These are phyloP conservation scores for Cotesia typhae DNA, from an alignment of 1,140 invertebrate genomes.

Conservation along the genomic window DNA sequence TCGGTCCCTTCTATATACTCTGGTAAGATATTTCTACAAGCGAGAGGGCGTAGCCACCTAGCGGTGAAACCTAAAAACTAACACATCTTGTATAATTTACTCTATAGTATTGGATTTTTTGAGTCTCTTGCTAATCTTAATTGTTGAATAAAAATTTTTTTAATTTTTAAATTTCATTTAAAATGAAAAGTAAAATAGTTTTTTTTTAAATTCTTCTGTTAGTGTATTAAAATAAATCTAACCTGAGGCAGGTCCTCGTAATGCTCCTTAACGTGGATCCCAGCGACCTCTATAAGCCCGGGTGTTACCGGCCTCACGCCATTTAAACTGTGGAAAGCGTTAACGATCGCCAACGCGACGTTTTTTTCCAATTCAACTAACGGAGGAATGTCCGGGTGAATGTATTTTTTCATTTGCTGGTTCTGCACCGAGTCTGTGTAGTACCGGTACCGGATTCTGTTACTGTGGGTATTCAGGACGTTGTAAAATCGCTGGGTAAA, in stretches of 20 bases:
- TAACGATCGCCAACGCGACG: conserved; percentile 57
- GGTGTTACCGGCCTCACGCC: conserved; percentile 55
- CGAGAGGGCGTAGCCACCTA: too few species aligned
- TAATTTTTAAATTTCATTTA: too few species aligned
- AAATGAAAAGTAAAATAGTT: too few species aligned
- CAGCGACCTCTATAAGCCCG: conserved; percentile 59
- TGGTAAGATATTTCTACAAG: too few species aligned
- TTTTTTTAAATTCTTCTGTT: not conserved
- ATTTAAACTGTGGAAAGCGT: conserved; percentile 58
- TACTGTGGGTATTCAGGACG: conserved; percentile 32
- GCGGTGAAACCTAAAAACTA: too few species aligned
- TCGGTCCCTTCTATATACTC: too few species aligned
- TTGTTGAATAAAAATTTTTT: too few species aligned
- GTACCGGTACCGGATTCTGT: conserved; percentile 23
- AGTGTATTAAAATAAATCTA: conserved; percentile 17
- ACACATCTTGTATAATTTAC: too few species aligned
- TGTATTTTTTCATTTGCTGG: conserved; percentile 63
- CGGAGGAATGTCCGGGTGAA: conserved; percentile 68
- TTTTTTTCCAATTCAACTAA: conserved; percentile 66
- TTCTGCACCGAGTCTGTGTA: conserved; percentile 45
- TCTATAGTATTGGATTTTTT: too few species aligned
- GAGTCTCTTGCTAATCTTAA: too few species aligned
- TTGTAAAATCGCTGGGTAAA: conserved; percentile 52
- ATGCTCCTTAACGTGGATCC: conserved; percentile 56
- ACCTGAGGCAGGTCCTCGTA: conserved; percentile 41